Evolutionary conservation across 2,888 invertebrate genomes (phyloP).

Genomic region (Seladonia tumulorum): DNA sequence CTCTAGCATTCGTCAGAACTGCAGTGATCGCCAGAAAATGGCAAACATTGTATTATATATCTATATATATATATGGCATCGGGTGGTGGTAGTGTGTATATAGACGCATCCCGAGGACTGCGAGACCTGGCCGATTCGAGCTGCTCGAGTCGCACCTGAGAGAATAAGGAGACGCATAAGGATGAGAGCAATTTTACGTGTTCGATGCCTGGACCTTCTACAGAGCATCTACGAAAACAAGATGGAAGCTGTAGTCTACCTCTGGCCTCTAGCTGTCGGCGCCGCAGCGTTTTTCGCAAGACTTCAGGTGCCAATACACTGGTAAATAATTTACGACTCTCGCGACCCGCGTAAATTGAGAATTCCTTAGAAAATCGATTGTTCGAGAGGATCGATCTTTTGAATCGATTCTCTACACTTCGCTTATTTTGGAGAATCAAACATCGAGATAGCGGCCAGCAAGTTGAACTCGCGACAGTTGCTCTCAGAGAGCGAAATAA

Average conservation of each 20-base stretch:
- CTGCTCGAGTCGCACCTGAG: conserved; percentile 1
- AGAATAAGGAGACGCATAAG: not conserved
- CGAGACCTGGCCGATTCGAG: conserved; percentile 54
- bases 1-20: conserved; percentile 83
- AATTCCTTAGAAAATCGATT: too few relatives aligned
- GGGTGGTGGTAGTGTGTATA: conserved; percentile 44
- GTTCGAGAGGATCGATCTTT: too few relatives aligned
- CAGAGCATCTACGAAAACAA: not conserved
- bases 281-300: not conserved
- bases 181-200: not conserved
- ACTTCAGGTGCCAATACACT: not conserved
- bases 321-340: not conserved
- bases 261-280: not conserved
- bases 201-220: not conserved
- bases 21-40: conserved; percentile 73
- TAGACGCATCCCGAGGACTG: conserved; percentile 49
- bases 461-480: not conserved
- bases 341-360: not conserved
- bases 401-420: too few relatives aligned
- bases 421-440: too few relatives aligned
- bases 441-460: not conserved
- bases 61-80: conserved; percentile 45
- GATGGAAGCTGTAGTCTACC: not conserved
- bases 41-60: conserved; percentile 56
- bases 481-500: not conserved